Evolutionary conservation across 2,888 invertebrate genomes (phyloP).

Genomic region (Philonicus albiceps): DNA sequence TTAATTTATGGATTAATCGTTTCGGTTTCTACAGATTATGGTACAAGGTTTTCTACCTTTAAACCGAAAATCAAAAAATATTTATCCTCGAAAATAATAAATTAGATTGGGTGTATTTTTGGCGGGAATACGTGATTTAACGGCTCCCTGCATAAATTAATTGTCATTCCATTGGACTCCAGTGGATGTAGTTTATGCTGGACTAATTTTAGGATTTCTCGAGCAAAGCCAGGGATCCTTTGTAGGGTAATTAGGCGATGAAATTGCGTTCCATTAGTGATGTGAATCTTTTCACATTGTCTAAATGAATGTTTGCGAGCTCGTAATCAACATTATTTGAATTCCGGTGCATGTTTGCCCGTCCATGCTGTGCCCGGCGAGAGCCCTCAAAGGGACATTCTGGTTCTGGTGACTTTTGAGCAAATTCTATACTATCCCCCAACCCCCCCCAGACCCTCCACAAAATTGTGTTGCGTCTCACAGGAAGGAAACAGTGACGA

Average conservation of each 20-base stretch:
- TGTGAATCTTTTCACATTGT: not conserved
- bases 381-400: not conserved
- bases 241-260: not conserved
- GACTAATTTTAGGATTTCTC: not conserved
- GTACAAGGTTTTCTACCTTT: not conserved
- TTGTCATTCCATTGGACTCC: not conserved
- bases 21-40: too few species aligned
- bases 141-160: not conserved
- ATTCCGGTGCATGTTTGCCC: not conserved
- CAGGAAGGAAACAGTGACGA: not conserved
- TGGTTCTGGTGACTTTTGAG: not conserved
- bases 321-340: slow-evolving; percentile 15
- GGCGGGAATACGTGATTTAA: not conserved
- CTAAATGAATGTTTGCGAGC: not conserved
- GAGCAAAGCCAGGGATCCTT: not conserved
- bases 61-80: not conserved
- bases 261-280: not conserved
- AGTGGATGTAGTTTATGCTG: not conserved
- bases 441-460: too few species aligned
- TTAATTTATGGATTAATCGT: too few species aligned
- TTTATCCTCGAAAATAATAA: not conserved
- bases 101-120: not conserved
- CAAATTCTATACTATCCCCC: not conserved
- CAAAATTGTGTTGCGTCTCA: not conserved
- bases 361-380: not conserved